Base-by-base conservation (phyloP, 2,888 invertebrate species). In the Mechanitis messenoides region DNA sequence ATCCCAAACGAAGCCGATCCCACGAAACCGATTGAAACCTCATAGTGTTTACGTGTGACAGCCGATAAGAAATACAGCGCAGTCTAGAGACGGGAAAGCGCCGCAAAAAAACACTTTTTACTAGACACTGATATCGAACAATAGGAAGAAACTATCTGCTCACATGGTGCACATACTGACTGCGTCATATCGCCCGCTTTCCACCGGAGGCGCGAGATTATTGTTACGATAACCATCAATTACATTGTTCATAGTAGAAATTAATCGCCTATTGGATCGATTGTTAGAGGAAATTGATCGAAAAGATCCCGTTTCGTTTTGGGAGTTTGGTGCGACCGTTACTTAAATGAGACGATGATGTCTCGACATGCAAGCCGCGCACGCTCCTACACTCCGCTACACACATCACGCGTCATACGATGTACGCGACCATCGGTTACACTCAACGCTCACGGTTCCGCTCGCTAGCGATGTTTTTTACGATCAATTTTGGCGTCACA, bases 231-330 rank as follows among this genome's bases (percentile, higher is more conserved):
- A 85, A 85, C 82, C 83, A 87, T 85, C 81, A 83, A 84, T 86
- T 85, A 85, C 87, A 88, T 87, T 86, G 86, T 87, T 86, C 75
- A 78, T 78, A 71, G 78, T 77, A 82, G 88, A 89, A 87, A 89
- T 85, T 83, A 84, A 86, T 86, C 81, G 79, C 42, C 35, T 45
- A 33, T 83, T 76, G 76, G 72, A 71, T 57, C 72, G 71, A 72
- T 28, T 50, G 53, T 46, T 33, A 50, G 71, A 81, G 61, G 56
- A 46, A 54, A 63, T 69, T 69, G 69, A 64, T 60, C 65, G 64
- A 72, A 68, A 70, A 71, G 62, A 64, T 63, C 70, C 68, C 65
- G 64, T 65, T 60, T 58, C 64, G 67, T 46, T 38, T 55, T 53
- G 12, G 35, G 46, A 42, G 2, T 31, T 47, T 9, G 31, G 33